Percentiles rank a stretch among this genome's conserved stretches.
Evolutionary conservation across 2,113 vertebrate genomes (phyloP).

Genomic region (Oostethus manadensis): DNA sequence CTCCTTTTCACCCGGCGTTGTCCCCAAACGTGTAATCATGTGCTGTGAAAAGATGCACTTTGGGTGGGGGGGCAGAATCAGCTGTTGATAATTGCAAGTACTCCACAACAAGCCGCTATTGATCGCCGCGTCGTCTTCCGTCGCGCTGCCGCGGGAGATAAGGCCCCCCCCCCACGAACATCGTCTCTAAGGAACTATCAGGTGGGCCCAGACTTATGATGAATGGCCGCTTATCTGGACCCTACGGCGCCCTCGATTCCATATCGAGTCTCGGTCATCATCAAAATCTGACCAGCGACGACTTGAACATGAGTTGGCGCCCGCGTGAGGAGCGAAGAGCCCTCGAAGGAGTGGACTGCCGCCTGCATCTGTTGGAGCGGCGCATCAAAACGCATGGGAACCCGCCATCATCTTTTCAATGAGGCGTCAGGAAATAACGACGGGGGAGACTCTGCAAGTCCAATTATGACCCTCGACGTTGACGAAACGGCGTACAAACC

Average conservation of each 20-base stretch:
- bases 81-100: slow-evolving; percentile 94
- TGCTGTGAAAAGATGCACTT: slow-evolving; percentile 85
- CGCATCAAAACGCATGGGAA: no score
- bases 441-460: no score
- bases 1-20: slow-evolving; percentile 34
- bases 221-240: slow-evolving; percentile 97
- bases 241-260: slow-evolving; percentile 90
- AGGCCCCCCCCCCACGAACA: slow-evolving; percentile 90
- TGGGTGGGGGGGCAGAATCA: slow-evolving; percentile 83
- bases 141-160: slow-evolving; percentile 96
- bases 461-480: no score
- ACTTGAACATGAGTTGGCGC: slow-evolving; percentile 80
- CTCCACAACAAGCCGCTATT: slow-evolving; percentile 88
- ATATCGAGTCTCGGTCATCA: slow-evolving; percentile 95
- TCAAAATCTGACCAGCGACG: slow-evolving; percentile 88
- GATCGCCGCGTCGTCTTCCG: slow-evolving; percentile 83
- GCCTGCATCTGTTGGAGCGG: no score
- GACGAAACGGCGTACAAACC: no score
- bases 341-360: no score
- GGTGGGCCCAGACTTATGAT: slow-evolving; percentile 98
- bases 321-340: no score
- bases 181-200: slow-evolving; percentile 98
- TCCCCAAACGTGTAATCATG: slow-evolving; percentile 84
- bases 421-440: no score
- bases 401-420: no score